phyloP scores from a whole-genome alignment of 2,888 invertebrate genomes.

The Myopa testacea region DNA sequence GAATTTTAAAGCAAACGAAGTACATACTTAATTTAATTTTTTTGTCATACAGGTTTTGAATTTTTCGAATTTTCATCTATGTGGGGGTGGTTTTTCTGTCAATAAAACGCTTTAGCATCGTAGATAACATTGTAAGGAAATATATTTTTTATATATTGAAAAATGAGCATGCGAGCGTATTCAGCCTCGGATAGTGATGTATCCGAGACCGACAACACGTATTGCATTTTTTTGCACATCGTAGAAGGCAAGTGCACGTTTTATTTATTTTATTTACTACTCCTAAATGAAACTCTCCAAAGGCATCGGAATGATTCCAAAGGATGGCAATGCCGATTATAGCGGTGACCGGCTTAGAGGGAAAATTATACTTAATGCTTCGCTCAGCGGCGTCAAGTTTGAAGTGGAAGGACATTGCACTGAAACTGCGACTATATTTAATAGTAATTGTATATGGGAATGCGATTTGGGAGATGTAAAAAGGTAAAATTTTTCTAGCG shows the following conservation, averaged over 20 bases:
- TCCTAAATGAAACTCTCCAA: conserved; percentile 3
- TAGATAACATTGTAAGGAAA: not conserved
- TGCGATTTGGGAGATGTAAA: conserved; percentile 78
- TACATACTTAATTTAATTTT: no score
- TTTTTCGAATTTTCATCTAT: not conserved
- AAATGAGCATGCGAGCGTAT: conserved; percentile 23
- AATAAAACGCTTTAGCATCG: not conserved
- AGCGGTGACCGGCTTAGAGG: conserved; percentile 55
- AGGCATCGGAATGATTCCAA: conserved; percentile 73
- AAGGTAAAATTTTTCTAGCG: conserved; percentile 68
- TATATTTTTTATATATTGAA: conserved; percentile 1
- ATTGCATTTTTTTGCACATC: conserved; percentile 62
- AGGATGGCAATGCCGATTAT: conserved; percentile 51
- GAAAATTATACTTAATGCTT: conserved; percentile 73
- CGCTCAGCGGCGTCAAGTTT: conserved; percentile 75
- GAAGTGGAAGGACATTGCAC: conserved; percentile 77
- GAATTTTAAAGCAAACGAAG: no score
- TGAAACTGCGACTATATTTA: conserved; percentile 74
- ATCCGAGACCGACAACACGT: conserved; percentile 52
- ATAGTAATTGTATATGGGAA: conserved; percentile 84
- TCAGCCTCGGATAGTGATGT: conserved; percentile 45
- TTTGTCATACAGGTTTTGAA: no score
- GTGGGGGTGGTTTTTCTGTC: not conserved
- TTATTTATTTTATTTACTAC: not conserved
- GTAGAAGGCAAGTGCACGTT: conserved; percentile 57